Evolutionary conservation across 2,113 vertebrate genomes (phyloP).

Genomic region (Lophius piscatorius): DNA sequence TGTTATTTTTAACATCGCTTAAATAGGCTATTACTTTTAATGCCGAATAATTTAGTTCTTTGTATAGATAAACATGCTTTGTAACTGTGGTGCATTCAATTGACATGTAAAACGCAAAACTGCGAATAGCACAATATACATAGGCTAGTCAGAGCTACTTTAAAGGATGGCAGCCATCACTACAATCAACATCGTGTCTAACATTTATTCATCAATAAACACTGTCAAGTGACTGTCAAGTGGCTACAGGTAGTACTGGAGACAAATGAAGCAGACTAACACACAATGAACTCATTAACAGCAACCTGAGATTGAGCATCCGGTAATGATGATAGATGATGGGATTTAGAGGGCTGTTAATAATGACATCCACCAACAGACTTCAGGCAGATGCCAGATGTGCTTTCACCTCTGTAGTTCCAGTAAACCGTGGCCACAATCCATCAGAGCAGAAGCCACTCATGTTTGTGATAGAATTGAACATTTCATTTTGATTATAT

Average conservation of each 20-base stretch:
- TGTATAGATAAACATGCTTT: slow-evolving; percentile 1
- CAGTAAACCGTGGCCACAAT: neutral
- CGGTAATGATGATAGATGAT: slow-evolving; percentile 52
- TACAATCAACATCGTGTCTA: slow-evolving; percentile 21
- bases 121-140: neutral
- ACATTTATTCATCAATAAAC: slow-evolving; percentile 22
- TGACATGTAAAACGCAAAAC: neutral
- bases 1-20: no score
- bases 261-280: slow-evolving; percentile 38
- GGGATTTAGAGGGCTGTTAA: slow-evolving; percentile 54
- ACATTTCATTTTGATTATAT: neutral
- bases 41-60: no score
- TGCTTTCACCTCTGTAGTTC: slow-evolving; percentile 6
- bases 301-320: slow-evolving; percentile 35
- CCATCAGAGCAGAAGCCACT: slow-evolving; percentile 1
- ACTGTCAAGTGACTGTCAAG: slow-evolving; percentile 4
- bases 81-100: neutral
- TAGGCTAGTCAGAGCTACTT: neutral
- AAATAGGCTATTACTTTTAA: no score
- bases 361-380: slow-evolving; percentile 40
- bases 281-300: slow-evolving; percentile 54
- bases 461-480: neutral
- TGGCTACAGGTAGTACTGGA: slow-evolving; percentile 27
- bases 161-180: slow-evolving; percentile 2
- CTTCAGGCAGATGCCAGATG: slow-evolving; percentile 34